Evolutionary conservation across 2,888 invertebrate species (phyloP).

Genomic region (Smittia aterrima): DNA sequence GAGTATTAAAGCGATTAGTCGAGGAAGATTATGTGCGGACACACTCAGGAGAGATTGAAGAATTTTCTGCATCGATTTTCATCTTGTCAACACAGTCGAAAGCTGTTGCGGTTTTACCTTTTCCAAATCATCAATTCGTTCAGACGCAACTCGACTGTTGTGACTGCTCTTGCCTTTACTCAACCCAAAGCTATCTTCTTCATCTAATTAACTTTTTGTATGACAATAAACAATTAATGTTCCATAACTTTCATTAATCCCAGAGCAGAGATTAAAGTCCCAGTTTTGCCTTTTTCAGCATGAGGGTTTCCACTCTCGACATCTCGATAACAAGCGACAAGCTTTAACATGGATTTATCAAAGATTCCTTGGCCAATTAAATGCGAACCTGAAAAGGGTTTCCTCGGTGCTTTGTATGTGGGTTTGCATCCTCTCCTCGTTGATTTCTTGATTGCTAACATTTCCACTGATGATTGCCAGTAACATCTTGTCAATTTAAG

Average conservation of each 20-base stretch:
- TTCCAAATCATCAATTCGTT: no score
- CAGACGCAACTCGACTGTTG: background rate
- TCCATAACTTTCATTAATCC: conserved; percentile 16
- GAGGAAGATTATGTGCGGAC: background rate
- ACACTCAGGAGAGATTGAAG: background rate
- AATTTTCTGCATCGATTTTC: background rate
- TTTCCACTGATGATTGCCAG: conserved; percentile 7
- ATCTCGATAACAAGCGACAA: background rate
- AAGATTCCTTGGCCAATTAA: conserved; percentile 8
- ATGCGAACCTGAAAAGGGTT: conserved; percentile 8
- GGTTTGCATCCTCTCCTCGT: conserved; percentile 9
- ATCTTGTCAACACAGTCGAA: no score
- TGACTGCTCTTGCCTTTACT: background rate
- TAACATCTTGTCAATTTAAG: conserved; percentile 16
- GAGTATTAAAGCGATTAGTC: background rate
- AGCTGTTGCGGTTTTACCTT: conserved; percentile 4
- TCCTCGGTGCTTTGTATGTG: background rate
- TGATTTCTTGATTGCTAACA: conserved; percentile 22
- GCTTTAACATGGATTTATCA: conserved; percentile 12
- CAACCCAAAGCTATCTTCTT: background rate
- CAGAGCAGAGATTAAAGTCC: background rate
- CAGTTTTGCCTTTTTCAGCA: background rate
- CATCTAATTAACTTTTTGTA: conserved; percentile 2
- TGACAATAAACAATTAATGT: conserved; percentile 25
- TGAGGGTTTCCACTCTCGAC: background rate